Percentiles rank a stretch among this genome's conserved stretches.
These are phyloP conservation scores for Alexandromys fortis DNA, from an alignment of 2,113 vertebrate species.

Conservation along the genomic window DNA sequence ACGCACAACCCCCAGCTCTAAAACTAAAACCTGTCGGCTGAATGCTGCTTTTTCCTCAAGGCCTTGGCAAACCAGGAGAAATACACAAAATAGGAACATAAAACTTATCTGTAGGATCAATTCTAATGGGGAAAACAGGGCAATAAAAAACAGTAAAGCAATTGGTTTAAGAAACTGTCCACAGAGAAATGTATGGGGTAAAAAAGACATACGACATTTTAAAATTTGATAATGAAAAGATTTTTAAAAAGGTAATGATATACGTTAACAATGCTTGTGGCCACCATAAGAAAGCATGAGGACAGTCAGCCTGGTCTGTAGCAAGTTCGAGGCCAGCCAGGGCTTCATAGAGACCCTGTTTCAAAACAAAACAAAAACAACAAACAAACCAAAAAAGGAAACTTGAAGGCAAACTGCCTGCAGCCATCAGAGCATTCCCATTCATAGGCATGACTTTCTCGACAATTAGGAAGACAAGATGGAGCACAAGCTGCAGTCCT, in stretches of 20 bases:
- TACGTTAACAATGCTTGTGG: conserved; percentile 15
- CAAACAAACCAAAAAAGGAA: conserved; percentile 3
- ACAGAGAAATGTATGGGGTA: not conserved
- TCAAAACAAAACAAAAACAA: not conserved
- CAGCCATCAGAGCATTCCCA: not conserved
- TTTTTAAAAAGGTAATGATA: not conserved
- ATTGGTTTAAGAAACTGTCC: conserved; percentile 43
- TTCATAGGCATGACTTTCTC: not conserved
- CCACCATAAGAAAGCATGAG: conserved; percentile 42
- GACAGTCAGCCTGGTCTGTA: too few species aligned
- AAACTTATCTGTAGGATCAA: not conserved
- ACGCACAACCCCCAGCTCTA: not conserved
- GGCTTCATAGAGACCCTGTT: not conserved
- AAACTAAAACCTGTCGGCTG: not conserved
- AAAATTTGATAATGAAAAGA: conserved; percentile 43
- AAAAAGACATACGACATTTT: not conserved
- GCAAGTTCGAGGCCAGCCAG: not conserved
- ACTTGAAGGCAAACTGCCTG: not conserved
- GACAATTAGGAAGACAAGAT: not conserved
- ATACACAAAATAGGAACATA: conserved; percentile 22
- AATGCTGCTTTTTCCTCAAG: conserved; percentile 12
- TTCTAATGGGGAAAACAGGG: conserved; percentile 1
- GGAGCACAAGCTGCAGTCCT: not conserved
- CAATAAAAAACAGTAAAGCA: conserved; percentile 56
- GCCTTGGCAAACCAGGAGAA: conserved; percentile 24